These are phyloP conservation scores for Nautilus pompilius DNA, from an alignment of 1,140 invertebrate species.

Conservation along the genomic window DNA sequence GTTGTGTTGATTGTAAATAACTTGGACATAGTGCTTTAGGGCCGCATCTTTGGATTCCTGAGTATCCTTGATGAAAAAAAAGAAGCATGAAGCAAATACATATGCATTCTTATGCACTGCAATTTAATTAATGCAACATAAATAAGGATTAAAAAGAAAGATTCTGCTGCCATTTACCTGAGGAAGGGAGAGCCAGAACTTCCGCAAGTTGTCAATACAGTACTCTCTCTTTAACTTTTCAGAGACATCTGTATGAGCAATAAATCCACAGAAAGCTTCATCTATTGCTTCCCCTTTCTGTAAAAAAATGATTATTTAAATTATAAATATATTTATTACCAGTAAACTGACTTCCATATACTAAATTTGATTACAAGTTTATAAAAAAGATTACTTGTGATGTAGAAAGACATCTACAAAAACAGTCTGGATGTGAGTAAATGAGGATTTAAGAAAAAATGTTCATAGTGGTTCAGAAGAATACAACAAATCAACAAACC, in stretches of 20 bases:
- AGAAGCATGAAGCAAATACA: no score
- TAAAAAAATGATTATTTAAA: constrained; percentile 23
- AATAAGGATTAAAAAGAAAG: no score
- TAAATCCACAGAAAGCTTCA: constrained; percentile 80
- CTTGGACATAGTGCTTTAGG: constrained; percentile 68
- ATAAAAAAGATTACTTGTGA: no score
- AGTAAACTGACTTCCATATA: neutral
- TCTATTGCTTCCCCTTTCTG: constrained; percentile 79
- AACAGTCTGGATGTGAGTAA: no score
- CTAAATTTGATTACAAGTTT: no score
- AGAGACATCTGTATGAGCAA: constrained; percentile 69
- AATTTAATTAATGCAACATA: no score
- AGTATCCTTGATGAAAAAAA: neutral
- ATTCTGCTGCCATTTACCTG: constrained; percentile 48
- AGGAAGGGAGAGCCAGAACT: constrained; percentile 58
- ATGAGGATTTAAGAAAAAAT: no score
- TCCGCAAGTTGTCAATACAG: constrained; percentile 64
- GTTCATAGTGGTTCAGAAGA: no score
- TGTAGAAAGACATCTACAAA: no score
- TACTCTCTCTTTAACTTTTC: constrained; percentile 66
- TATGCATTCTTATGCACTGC: no score
- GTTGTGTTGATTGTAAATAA: constrained; percentile 69
- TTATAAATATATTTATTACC: neutral
- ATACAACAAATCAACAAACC: no score
- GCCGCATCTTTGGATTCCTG: constrained; percentile 68